These are phyloP conservation scores for Protaetia brevitarsis DNA, from an alignment of 1,140 invertebrate species.

Conservation along the genomic window DNA sequence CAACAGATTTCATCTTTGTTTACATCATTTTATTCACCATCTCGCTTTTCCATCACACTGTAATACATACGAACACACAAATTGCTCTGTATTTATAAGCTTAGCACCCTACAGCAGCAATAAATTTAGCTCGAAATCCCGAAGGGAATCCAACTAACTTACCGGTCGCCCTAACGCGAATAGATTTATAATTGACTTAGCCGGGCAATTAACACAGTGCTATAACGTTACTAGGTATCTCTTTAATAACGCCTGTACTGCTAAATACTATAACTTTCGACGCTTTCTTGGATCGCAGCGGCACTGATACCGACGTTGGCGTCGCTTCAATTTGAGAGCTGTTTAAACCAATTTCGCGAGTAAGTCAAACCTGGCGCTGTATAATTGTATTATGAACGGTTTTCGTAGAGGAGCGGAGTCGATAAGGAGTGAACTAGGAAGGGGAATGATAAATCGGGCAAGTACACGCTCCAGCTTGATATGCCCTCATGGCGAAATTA, in stretches of 20 bases:
- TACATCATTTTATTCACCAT: too few species aligned
- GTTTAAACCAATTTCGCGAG: conserved; percentile 10
- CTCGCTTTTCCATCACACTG: too few species aligned
- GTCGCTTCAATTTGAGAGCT: conserved; percentile 4
- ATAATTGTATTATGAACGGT: neutral
- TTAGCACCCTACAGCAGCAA: neutral
- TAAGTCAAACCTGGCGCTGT: neutral
- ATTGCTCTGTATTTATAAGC: too few species aligned
- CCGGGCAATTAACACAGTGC: conserved; percentile 13
- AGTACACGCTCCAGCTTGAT: neutral
- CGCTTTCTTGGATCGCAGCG: neutral
- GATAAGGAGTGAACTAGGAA: neutral
- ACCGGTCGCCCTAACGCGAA: neutral
- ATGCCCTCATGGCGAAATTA: neutral
- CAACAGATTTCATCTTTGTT: too few species aligned
- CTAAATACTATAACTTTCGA: conserved; percentile 5
- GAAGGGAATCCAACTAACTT: neutral
- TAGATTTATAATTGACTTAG: conserved; percentile 17
- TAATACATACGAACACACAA: too few species aligned
- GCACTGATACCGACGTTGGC: neutral
- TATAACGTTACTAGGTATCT: neutral
- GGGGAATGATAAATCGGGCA: neutral
- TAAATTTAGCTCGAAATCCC: neutral
- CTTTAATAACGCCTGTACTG: neutral
- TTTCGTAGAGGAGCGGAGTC: neutral